Base-by-base conservation (phyloP, 2,888 invertebrate species). In the Spicauda simplicius region DNA sequence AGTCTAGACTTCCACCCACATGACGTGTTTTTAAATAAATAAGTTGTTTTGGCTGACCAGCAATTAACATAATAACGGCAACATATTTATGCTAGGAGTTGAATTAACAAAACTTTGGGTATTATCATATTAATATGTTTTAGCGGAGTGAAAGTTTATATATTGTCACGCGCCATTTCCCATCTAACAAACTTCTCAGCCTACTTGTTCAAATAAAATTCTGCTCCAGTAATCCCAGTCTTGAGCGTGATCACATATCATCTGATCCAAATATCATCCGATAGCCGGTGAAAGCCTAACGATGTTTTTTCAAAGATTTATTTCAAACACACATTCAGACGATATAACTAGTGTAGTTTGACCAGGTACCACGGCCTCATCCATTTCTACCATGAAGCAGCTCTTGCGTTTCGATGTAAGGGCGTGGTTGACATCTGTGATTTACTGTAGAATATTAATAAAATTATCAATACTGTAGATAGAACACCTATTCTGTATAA, bases 231-330 rank as follows among this genome's bases (percentile, higher is more conserved):
- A 84, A 88, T 86, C 84, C 80, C 71, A 79, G 78, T 77, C 76
- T 81, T 82, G 80, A 80, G 82, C 79, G 81, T 76, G 88, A 90
- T 91, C 90, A 86, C 84, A 88, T 91, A 87, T 90, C 88, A 85
- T 83, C 81, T 79, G 87, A 83, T 84, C 84, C 79, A 80, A 88
- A 88, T 89, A 82, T 81, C 80, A 72, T 77, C 81, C 76, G 80
- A 81, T 81, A 86, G 83, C 79, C 75, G 80, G 86, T 81, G 88
- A 88, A 89, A 89, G 63, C 12, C 63, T 12, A 55, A 25, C 45
- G 18, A 48, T 48, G 48, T 41, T 41, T 41, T 41, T 41, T 14
- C 5, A 14, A 14, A 8, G 5, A 41, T 14, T 14, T 7, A 41
- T 7, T 1, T 41, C 12, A 14, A 14, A 41, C 14, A 33, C 2